Evolutionary conservation across 2,888 invertebrate genomes (phyloP).

Genomic region (Brenthis daphne): DNA sequence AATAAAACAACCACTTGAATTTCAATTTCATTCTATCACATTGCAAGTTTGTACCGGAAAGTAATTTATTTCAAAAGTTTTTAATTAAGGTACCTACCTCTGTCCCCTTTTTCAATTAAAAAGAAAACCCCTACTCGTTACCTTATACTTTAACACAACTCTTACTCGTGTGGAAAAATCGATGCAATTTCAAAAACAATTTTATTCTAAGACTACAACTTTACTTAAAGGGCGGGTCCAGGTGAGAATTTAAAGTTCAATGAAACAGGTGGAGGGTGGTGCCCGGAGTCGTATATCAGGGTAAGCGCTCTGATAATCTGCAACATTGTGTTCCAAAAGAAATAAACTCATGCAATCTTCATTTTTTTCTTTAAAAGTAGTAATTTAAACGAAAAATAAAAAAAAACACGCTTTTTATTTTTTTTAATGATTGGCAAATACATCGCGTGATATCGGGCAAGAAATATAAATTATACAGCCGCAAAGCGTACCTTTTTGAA

Average conservation of each 20-base stretch:
- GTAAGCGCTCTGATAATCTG: slow-evolving; percentile 66
- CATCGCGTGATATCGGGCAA: not conserved
- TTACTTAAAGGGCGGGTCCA: slow-evolving; percentile 72
- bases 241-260: slow-evolving; percentile 79
- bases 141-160: not conserved
- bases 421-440: too few relatives aligned
- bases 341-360: slow-evolving; percentile 24
- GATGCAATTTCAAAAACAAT: slow-evolving; percentile 13
- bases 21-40: too few relatives aligned
- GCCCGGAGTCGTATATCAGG: slow-evolving; percentile 68
- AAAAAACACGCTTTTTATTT: too few relatives aligned
- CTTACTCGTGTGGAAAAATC: slow-evolving; percentile 7
- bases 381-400: not conserved
- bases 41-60: too few relatives aligned
- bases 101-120: too few relatives aligned
- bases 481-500: not conserved
- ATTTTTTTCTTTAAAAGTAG: not conserved
- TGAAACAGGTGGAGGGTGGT: slow-evolving; percentile 72
- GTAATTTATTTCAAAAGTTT: too few relatives aligned
- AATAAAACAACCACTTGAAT: too few relatives aligned
- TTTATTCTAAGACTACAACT: slow-evolving; percentile 58
- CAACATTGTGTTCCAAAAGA: slow-evolving; percentile 50
- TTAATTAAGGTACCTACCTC: too few relatives aligned
- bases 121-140: too few relatives aligned
- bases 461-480: not conserved